phyloP scores from a whole-genome alignment of 1,140 invertebrate genomes.

The Asbolus verrucosus region DNA sequence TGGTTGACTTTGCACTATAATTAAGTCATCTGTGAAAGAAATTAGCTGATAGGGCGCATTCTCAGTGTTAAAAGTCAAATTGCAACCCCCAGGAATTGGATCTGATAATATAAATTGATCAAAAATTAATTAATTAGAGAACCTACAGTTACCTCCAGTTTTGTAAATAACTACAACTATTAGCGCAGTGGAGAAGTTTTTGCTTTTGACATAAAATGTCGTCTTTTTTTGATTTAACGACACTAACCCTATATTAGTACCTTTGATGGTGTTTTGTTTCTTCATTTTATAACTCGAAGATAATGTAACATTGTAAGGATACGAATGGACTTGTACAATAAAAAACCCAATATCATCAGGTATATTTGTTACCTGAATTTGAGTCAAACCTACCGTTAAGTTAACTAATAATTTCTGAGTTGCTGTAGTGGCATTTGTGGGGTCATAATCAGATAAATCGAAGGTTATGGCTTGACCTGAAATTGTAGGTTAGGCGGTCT shows the following conservation, averaged over 20 bases:
- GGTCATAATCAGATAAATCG: conserved; percentile 46
- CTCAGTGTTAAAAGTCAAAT: conserved; percentile 75
- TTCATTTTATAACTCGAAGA: conserved; percentile 65
- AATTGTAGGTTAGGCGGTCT: conserved; percentile 14
- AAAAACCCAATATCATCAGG: conserved; percentile 69
- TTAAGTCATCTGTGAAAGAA: conserved; percentile 66
- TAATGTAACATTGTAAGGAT: conserved; percentile 72
- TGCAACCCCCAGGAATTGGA: conserved; percentile 84
- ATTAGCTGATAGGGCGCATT: conserved; percentile 75
- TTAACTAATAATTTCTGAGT: conserved; percentile 25
- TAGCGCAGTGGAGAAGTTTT: conserved; percentile 56
- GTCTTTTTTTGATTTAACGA: conserved; percentile 54
- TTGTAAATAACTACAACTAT: conserved; percentile 70
- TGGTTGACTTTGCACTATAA: conserved; percentile 72
- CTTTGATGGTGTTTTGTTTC: conserved; percentile 61
- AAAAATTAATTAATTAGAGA: not conserved
- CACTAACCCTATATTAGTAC: conserved; percentile 75
- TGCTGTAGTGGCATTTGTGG: not conserved
- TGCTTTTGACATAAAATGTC: conserved; percentile 65
- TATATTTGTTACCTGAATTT: conserved; percentile 67
- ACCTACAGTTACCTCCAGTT: conserved; percentile 65
- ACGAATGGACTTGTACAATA: conserved; percentile 76
- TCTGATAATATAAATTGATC: conserved; percentile 4
- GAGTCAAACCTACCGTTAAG: conserved; percentile 46
- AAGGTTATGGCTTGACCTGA: conserved; percentile 12